Evolutionary conservation across 2,113 vertebrate species (phyloP).

Genomic region (Sitta europaea): DNA sequence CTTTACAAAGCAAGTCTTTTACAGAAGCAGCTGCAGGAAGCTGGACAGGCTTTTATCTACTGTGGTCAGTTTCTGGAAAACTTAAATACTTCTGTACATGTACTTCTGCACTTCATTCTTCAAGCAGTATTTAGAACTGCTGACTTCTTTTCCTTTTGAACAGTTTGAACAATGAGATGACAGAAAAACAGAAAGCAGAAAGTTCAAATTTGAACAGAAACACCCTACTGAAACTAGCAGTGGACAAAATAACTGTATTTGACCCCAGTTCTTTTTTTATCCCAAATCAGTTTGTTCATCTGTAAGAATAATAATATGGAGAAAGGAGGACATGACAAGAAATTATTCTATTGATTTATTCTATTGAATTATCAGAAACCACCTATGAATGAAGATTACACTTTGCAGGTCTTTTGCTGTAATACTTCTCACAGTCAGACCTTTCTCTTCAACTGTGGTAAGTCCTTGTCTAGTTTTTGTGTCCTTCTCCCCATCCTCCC

Average conservation of each 20-base stretch:
- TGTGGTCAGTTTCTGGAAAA: neutral
- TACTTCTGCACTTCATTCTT: neutral
- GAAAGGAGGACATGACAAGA: neutral
- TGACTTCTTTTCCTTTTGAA: neutral
- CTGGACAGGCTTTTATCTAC: neutral
- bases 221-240: neutral
- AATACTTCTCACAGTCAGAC: neutral
- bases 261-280: neutral
- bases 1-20: neutral
- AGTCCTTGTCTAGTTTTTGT: neutral
- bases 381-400: neutral
- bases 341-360: neutral
- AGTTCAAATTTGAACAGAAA: neutral
- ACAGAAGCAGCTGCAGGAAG: neutral
- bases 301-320: neutral
- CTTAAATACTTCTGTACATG: neutral
- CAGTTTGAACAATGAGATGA: neutral
- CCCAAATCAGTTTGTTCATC: neutral
- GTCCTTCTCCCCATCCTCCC: neutral
- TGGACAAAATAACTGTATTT: neutral
- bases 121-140: neutral
- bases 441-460: neutral
- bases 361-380: no score
- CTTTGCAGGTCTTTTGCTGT: neutral
- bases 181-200: neutral